phyloP scores from a whole-genome alignment of 2,888 invertebrate species.

The Oligia strigilis region DNA sequence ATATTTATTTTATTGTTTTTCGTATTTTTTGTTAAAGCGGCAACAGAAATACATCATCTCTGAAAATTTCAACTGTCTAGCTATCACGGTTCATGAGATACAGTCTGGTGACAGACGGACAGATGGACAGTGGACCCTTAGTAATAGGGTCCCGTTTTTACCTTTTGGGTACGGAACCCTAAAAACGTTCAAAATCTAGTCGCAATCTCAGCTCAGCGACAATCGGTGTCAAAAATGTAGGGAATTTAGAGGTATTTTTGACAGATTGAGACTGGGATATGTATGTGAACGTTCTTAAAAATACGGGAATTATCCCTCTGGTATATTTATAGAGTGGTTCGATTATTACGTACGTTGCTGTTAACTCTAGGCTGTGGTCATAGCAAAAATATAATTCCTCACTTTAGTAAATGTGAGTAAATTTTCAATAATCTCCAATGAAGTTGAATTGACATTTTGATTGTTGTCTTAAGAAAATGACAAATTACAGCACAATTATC shows the following conservation, averaged over 20 bases:
- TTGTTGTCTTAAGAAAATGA: not conserved
- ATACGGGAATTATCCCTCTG: not conserved
- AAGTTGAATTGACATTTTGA: not conserved
- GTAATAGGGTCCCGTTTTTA: too few species aligned
- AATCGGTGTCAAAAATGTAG: not conserved
- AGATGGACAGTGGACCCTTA: too few species aligned
- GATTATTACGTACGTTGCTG: too few species aligned
- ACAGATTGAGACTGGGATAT: not conserved
- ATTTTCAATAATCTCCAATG: not conserved
- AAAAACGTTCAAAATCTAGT: not conserved
- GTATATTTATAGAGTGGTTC: not conserved
- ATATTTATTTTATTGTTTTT: too few species aligned
- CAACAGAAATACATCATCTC: too few species aligned
- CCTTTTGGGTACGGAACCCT: too few species aligned
- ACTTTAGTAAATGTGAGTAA: not conserved
- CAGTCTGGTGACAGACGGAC: too few species aligned
- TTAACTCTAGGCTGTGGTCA: not conserved
- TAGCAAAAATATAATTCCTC: too few species aligned
- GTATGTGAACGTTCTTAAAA: not conserved
- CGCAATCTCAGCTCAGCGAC: not conserved
- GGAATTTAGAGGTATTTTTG: not conserved
- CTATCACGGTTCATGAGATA: too few species aligned
- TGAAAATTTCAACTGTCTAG: too few species aligned
- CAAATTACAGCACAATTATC: constrained; percentile 16
- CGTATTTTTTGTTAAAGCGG: too few species aligned